Evolutionary conservation across 35 echinoderm and acorn worm species (phyloP).

Genomic region (Lytechinus variegatus): DNA sequence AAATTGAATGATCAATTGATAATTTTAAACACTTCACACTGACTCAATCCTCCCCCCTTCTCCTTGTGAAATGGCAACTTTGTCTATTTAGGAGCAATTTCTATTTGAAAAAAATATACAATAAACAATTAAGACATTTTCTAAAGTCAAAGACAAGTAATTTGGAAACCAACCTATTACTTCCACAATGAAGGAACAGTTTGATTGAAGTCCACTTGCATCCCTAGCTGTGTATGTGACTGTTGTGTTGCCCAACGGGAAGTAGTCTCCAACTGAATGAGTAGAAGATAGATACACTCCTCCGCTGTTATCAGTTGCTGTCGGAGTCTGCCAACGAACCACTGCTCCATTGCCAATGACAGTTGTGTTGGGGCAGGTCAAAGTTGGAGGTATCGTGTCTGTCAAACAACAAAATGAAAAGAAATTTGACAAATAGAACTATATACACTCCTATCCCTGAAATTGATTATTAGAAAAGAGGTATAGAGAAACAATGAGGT

Average conservation of each 20-base stretch:
- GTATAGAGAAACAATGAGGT: too few species aligned
- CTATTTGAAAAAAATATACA: too few species aligned
- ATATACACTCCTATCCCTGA: too few species aligned
- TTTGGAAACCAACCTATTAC: not conserved
- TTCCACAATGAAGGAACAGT: not conserved
- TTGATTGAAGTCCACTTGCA: not conserved
- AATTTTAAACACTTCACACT: too few species aligned
- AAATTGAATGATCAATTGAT: not conserved
- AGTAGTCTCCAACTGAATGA: conserved; percentile 16
- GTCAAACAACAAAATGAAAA: not conserved
- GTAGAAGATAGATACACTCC: not conserved
- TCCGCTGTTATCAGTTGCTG: conserved; percentile 22
- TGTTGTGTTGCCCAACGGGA: conserved; percentile 44
- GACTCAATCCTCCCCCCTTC: too few species aligned
- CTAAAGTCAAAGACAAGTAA: not conserved
- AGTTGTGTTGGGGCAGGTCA: conserved; percentile 25
- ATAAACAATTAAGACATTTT: too few species aligned
- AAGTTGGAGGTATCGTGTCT: not conserved
- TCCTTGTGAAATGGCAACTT: too few species aligned
- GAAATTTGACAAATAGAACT: too few species aligned
- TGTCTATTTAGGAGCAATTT: too few species aligned
- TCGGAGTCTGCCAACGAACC: conserved; percentile 32
- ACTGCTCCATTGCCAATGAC: conserved; percentile 8
- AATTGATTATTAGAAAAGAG: too few species aligned
- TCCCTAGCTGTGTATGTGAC: conserved; percentile 40